Evolutionary conservation across 92 coral and sea anemone genomes (phyloP).

Genomic region (Parazoanthus darwini): DNA sequence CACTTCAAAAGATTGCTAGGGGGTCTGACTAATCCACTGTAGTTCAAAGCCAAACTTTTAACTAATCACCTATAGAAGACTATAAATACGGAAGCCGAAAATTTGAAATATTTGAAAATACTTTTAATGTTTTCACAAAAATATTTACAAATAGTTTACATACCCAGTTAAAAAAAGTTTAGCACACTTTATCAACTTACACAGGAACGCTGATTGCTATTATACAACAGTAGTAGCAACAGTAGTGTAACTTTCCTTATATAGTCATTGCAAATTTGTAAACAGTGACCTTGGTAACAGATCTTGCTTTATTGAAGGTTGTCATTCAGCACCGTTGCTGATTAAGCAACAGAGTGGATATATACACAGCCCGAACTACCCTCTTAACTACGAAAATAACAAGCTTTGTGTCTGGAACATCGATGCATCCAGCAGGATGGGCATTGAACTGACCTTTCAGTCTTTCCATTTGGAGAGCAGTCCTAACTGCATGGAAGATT

Average conservation of each 20-base stretch:
- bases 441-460: not conserved
- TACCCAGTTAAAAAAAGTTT: too few relatives aligned
- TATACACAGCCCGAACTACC: conserved; percentile 12
- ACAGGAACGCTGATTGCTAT: too few relatives aligned
- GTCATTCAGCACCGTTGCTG: not conserved
- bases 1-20: too few relatives aligned
- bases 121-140: too few relatives aligned
- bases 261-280: not conserved
- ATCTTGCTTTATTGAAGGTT: not conserved
- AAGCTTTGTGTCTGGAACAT: not conserved
- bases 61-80: too few relatives aligned
- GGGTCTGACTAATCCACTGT: too few relatives aligned
- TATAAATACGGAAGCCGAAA: too few relatives aligned
- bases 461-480: conserved; percentile 1
- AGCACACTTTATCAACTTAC: too few relatives aligned
- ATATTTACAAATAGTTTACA: too few relatives aligned
- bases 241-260: not conserved
- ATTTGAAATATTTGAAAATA: too few relatives aligned
- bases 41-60: too few relatives aligned
- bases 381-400: not conserved
- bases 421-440: not conserved
- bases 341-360: not conserved
- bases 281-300: not conserved
- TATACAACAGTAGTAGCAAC: not conserved
- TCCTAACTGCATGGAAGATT: not conserved